Base-by-base conservation (phyloP, 2,113 vertebrate genomes). In the Salminus brasiliensis region DNA sequence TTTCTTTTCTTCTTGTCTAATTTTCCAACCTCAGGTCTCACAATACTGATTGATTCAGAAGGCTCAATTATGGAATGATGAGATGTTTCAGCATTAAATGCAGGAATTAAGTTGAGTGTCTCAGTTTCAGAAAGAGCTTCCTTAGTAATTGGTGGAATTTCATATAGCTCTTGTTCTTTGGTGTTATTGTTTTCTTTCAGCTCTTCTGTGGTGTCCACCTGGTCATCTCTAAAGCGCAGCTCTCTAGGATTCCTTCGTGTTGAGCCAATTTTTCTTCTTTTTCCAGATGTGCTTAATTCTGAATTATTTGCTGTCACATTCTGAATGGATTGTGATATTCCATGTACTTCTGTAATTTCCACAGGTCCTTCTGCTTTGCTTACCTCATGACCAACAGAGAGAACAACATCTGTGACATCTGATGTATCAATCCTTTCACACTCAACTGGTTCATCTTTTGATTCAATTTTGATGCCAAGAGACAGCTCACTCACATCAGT, bases 201-300 rank as follows among this genome's bases (percentile, higher is more conserved):
- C 5, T 29, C 47, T 41, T 25, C 68, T 32, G 25, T 41, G 12
- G 29, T 18, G 21, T 53, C 55, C 34, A 32, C 7, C 49, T 55
- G 25, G 29, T 74, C 71, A 29, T 27, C 15, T 7, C 9, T 34
- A 7, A 27, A 9, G 15, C 2, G 5, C 9, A 34, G 60, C 13
- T 18, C 57, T 81, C 27, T 15, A 27, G 63, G 67, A 66, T 43
- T 78, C 45, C 18, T 78, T 15, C 80, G 72, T 13, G 79, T 76
- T 3, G 76, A 82, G 29, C 80, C 76, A 3, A 85, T 71, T 74
- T 85, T 82, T 47, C 60, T 69, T 18, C 18, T 85, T n/a, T n/a
- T n/a, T n/a, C n/a, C n/a, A n/a, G n/a, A n/a, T n/a, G n/a, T n/a
- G n/a, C n/a, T n/a, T n/a, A n/a, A n/a, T n/a, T n/a, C n/a, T n/a